phyloP scores from a whole-genome alignment of 2,797 vertebrate species.

The Typhlichthys eigenmanni region DNA sequence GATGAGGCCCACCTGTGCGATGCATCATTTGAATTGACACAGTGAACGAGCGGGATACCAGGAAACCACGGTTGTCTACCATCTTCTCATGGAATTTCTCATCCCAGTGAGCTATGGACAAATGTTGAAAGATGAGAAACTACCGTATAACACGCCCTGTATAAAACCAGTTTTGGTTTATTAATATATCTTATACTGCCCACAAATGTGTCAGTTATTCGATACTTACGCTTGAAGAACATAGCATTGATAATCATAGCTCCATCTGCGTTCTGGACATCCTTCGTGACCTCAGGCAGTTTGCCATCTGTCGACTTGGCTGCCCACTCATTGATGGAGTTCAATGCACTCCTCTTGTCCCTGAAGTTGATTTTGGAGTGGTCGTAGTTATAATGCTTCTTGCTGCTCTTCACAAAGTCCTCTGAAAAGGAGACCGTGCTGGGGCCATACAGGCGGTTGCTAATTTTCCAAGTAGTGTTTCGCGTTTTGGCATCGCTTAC shows the following conservation, averaged over 20 bases:
- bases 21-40: constrained; percentile 94
- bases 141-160: no score
- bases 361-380: constrained; percentile 96
- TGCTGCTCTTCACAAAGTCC: constrained; percentile 93
- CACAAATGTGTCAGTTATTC: neutral
- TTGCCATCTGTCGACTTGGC: constrained; percentile 91
- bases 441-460: constrained; percentile 89
- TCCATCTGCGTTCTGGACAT: constrained; percentile 90
- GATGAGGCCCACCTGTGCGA: constrained; percentile 83
- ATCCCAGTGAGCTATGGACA: constrained; percentile 88
- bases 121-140: neutral
- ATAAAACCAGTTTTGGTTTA: no score
- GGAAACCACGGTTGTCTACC: constrained; percentile 93
- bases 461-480: constrained; percentile 96
- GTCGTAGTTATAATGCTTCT: constrained; percentile 94
- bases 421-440: constrained; percentile 89
- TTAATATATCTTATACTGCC: neutral
- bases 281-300: constrained; percentile 89
- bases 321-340: constrained; percentile 96
- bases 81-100: constrained; percentile 93
- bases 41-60: constrained; percentile 87
- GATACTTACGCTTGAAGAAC: constrained; percentile 95
- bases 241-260: constrained; percentile 94
- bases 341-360: constrained; percentile 92
- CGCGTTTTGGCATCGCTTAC: constrained; percentile 86